Evolutionary conservation across 2,797 vertebrate species (phyloP).

Genomic region (Lepilemur ruficaudatus): DNA sequence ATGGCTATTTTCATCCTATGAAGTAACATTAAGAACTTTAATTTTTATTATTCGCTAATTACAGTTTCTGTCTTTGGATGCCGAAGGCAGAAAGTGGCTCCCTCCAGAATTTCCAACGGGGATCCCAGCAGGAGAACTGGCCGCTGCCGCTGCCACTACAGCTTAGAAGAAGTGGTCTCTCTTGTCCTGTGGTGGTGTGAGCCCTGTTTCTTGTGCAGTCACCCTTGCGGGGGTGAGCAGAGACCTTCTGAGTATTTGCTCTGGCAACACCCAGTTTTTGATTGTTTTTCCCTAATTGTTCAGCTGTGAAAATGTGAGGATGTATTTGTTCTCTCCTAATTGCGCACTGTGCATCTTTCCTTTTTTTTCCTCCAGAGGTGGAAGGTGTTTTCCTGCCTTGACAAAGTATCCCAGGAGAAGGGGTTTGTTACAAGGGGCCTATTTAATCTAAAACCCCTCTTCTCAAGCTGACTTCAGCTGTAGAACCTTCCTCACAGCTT

Average conservation of each 20-base stretch:
- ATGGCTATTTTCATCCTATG: background rate
- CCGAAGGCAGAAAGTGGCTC: background rate
- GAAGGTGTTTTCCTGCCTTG: background rate
- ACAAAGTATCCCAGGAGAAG: background rate
- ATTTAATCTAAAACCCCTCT: background rate
- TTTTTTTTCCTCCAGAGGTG: background rate
- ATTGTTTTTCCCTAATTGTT: background rate
- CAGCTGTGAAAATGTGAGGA: background rate
- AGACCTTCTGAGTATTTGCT: background rate
- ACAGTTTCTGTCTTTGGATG: background rate
- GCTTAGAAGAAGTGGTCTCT: background rate
- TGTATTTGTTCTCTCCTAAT: background rate
- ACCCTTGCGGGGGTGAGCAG: background rate
- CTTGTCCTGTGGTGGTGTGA: rapidly evolving
- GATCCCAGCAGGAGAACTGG: background rate
- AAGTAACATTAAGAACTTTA: background rate
- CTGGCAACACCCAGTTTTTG: background rate
- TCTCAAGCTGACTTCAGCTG: background rate
- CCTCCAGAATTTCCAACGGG: background rate
- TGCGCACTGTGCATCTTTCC: background rate
- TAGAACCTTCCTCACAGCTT: background rate
- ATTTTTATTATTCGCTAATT: background rate
- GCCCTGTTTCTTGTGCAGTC: background rate
- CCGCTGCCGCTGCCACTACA: background rate
- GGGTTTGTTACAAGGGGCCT: background rate